These are phyloP conservation scores for Otolemur garnettii DNA, from an alignment of 2,113 vertebrate genomes.

Conservation along the genomic window DNA sequence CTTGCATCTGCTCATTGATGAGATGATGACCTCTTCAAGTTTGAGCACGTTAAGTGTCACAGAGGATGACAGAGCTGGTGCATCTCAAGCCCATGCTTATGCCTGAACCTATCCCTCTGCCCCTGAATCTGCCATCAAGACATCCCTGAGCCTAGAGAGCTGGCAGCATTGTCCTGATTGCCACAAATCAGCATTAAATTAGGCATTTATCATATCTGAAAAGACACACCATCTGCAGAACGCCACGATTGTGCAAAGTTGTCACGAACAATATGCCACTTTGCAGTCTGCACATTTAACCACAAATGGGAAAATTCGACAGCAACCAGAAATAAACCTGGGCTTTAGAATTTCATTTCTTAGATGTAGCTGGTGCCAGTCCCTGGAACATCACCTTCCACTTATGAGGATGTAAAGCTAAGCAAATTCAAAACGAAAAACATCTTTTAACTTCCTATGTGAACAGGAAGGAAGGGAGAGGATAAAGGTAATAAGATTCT, in stretches of 20 bases:
- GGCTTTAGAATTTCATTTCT: slow-evolving; percentile 45
- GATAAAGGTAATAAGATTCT: slow-evolving; percentile 75
- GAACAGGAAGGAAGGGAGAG: slow-evolving; percentile 69
- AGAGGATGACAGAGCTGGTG: background rate
- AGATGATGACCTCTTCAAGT: background rate
- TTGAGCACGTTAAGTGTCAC: background rate
- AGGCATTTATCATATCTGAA: slow-evolving; percentile 70
- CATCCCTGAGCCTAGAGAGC: background rate
- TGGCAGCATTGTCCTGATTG: slow-evolving; percentile 30
- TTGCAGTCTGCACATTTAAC: slow-evolving; percentile 65
- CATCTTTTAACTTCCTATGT: slow-evolving; percentile 63
- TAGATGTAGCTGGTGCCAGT: slow-evolving; percentile 8
- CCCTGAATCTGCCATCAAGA: background rate
- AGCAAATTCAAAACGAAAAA: slow-evolving; percentile 54
- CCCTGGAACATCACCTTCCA: slow-evolving; percentile 51
- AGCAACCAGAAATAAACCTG: slow-evolving; percentile 55
- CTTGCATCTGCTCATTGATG: background rate
- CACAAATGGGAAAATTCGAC: slow-evolving; percentile 60
- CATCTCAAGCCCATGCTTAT: background rate
- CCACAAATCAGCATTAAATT: slow-evolving; percentile 72
- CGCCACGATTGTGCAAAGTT: slow-evolving; percentile 62
- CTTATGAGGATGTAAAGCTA: slow-evolving; percentile 52
- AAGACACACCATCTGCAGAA: slow-evolving; percentile 72
- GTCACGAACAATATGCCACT: slow-evolving; percentile 65
- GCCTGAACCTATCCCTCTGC: background rate